Conservation (phyloP, 1,140 invertebrate genomes). For the Fragariocoptes setiger region DNA sequence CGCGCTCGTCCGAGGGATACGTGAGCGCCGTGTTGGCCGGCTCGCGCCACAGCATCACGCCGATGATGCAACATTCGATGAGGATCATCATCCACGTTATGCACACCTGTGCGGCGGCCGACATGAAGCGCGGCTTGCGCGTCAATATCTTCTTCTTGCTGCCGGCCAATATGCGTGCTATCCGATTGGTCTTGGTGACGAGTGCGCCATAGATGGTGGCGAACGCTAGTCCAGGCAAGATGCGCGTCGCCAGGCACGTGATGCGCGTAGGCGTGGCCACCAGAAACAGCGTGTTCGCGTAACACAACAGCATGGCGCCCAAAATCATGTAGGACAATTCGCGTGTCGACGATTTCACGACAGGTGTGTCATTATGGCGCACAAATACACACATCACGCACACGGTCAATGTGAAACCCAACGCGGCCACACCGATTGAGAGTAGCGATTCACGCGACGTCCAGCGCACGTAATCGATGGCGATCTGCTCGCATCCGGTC, state of each 20-base stretch:
- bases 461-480: conserved; percentile 26
- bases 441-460: conserved; percentile 24
- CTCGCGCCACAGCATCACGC: conserved; percentile 32
- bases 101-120: conserved; percentile 26
- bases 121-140: conserved; percentile 33
- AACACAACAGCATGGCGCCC: conserved; percentile 24
- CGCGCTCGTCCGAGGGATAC: conserved; percentile 22
- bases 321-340: conserved; percentile 36
- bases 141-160: conserved; percentile 46
- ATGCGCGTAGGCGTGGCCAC: conserved; percentile 31
- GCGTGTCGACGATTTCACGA: conserved; percentile 31
- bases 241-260: conserved; percentile 31
- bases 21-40: conserved; percentile 27
- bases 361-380: conserved; percentile 30
- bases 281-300: conserved; percentile 29
- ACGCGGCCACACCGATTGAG: conserved; percentile 24
- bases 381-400: conserved; percentile 27
- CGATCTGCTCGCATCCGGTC: conserved; percentile 25
- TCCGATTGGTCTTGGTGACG: conserved; percentile 53
- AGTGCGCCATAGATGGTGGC: conserved; percentile 49
- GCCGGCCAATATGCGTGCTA: conserved; percentile 44
- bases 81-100: conserved; percentile 31
- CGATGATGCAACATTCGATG: conserved; percentile 33
- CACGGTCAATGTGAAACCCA: conserved; percentile 28
- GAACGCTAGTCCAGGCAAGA: conserved; percentile 40